Evolutionary conservation across 35 echinoderm and acorn worm species (phyloP).

Genomic region (Ophiothrix spiculata): DNA sequence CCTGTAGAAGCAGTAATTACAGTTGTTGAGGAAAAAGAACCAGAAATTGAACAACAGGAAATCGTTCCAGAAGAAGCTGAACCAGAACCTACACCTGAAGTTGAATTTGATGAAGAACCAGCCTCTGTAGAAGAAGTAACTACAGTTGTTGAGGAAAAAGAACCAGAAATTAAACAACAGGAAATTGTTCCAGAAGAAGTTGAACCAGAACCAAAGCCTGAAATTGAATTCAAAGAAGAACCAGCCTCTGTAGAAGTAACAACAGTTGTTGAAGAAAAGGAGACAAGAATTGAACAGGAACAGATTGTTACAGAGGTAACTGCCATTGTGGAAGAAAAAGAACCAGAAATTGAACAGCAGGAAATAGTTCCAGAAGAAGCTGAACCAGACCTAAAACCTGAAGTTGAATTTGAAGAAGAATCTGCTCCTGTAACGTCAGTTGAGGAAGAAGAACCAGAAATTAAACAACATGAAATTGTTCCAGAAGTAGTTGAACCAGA

Average conservation of each 20-base stretch:
- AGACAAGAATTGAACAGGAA: neutral
- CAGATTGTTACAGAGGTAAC: neutral
- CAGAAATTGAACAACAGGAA: neutral
- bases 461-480: constrained; percentile 11
- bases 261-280: neutral
- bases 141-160: constrained; percentile 9
- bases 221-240: constrained; percentile 9
- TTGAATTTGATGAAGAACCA: neutral
- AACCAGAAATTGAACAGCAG: constrained; percentile 19
- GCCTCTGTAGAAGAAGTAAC: neutral
- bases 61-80: neutral
- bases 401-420: constrained; percentile 10
- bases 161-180: neutral
- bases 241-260: neutral
- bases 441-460: constrained; percentile 22
- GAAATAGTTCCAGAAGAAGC: constrained; percentile 28
- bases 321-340: constrained; percentile 4
- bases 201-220: constrained; percentile 4
- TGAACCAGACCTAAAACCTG: neutral
- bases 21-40: neutral
- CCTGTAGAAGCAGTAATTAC: neutral
- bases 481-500: neutral
- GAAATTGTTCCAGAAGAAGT: neutral
- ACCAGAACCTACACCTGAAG: neutral
- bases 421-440: too few species aligned